Base-by-base conservation (phyloP, 2,797 vertebrate species). In the Pangasius larnaudii region DNA sequence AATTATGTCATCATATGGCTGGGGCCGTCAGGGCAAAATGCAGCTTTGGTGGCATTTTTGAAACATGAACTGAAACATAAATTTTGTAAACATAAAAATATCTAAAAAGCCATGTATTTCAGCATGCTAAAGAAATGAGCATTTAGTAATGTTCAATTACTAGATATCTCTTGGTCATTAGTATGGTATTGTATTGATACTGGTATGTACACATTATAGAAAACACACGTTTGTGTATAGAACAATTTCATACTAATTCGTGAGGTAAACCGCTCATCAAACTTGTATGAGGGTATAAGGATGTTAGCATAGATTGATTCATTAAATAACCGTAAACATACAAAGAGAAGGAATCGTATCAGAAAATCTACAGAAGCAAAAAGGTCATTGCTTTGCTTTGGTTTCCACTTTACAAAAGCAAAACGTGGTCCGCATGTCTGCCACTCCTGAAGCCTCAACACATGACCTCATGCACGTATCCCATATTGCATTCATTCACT, bases 1-100 rank as follows among this genome's bases (percentile, higher is more conserved):
- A 89, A 89, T 89, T 85, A 87, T 89, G 87, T 89, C 85, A 85
- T 85, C 88, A 63, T 67, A 88, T 85, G 77, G 53, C 67, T n/a
- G 22, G 36, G 80, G 69, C 16, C 42, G 58, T 63, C 65, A 84
- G 69, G 49, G 53, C 59, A 86, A 85, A 74, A 69, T 33, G 46
- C 16, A 74, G 58, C 27, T 81, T 84, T 86, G 82, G 71, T 87
- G 88, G 46, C 27, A 74, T 85, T 82, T n/a, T 36, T 53, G 49
- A 88, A 56, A 87, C 42, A 89, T 80, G 84, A 89, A 90, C 84
- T 53, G 49, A 88, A 56, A 89, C 42, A 88, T 80, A 87, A 19
- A 74, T 85, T 82, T n/a, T 36, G 46, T 36, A 88, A 56, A 89
- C 42, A 51, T 56, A 42, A 36, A 8, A 24, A 42, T 88, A 69